phyloP scores from a whole-genome alignment of 2,113 vertebrate genomes.

The Cygnus buccinator region DNA sequence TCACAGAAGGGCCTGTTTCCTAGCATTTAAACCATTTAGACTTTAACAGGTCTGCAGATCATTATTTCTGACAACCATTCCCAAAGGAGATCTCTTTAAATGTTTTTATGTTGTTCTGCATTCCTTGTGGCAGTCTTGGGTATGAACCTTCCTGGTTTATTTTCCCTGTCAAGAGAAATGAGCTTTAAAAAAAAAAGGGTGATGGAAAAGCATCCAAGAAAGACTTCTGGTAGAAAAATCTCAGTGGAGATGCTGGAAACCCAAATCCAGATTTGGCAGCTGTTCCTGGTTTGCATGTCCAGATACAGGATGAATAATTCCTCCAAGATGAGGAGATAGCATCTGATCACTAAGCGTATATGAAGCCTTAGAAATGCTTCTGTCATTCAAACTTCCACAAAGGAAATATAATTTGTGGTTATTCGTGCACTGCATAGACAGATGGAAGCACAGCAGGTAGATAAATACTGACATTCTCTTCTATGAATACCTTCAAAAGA shows the following conservation, averaged over 20 bases:
- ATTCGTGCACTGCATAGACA: conserved; percentile 71
- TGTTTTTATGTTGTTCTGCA: neutral
- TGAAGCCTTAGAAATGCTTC: conserved; percentile 72
- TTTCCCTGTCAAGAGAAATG: conserved; percentile 36
- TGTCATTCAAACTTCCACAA: conserved; percentile 80
- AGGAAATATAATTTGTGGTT: conserved; percentile 79
- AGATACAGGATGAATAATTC: conserved; percentile 69
- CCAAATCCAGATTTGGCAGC: conserved; percentile 64
- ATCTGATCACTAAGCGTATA: conserved; percentile 58
- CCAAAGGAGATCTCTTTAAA: neutral
- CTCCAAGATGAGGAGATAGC: conserved; percentile 65
- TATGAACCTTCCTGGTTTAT: neutral
- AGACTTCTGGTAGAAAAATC: conserved; percentile 9
- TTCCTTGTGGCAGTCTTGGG: neutral
- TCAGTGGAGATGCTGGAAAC: conserved; percentile 34
- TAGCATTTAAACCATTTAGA: neutral
- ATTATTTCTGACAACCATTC: neutral
- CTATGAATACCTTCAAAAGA: conserved; percentile 77
- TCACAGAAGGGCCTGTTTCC: neutral
- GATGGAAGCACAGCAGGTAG: conserved; percentile 85
- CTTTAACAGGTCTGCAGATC: neutral
- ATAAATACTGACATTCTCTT: conserved; percentile 82
- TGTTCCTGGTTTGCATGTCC: conserved; percentile 60
- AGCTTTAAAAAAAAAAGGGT: neutral
- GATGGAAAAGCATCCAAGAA: conserved; percentile 36